Evolutionary conservation across 2,113 vertebrate genomes (phyloP).

Genomic region (Calyptommatus sinebrachiatus): DNA sequence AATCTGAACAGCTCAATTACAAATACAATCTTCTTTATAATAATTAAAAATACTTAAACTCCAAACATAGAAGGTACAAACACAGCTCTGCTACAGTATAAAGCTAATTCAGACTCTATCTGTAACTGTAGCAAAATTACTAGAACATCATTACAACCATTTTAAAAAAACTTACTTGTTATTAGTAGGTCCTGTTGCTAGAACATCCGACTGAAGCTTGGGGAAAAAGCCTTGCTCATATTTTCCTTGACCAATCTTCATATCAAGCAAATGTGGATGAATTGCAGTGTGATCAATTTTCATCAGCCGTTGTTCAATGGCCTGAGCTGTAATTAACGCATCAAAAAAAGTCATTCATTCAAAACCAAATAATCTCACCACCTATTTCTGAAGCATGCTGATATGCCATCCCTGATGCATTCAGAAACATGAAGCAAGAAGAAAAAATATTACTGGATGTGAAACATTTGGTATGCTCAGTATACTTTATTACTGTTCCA

Average conservation of each 20-base stretch:
- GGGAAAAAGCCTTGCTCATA: constrained; percentile 96
- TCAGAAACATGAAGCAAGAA: background rate
- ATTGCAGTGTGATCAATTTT: constrained; percentile 96
- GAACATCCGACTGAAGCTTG: constrained; percentile 89
- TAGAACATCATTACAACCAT: background rate
- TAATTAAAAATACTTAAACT: background rate
- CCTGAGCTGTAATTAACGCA: constrained; percentile 76
- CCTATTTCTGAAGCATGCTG: background rate
- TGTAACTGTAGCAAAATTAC: background rate
- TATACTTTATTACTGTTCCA: background rate
- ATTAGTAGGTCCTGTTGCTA: constrained; percentile 83
- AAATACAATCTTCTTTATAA: background rate
- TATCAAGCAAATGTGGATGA: constrained; percentile 94
- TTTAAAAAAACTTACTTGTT: constrained; percentile 85
- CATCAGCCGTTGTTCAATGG: constrained; percentile 86
- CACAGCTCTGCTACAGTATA: background rate
- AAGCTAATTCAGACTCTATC: too few species aligned
- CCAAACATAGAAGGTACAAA: background rate
- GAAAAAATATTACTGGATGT: background rate
- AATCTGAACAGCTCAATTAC: background rate
- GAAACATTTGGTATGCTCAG: background rate
- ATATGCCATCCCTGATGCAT: background rate
- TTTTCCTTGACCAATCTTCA: constrained; percentile 97
- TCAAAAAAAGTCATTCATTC: fast-evolving
- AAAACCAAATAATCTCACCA: background rate